Evolutionary conservation across 2,113 vertebrate genomes (phyloP), one percentile per base, ranked within the genome.

Genomic region (Tylochromis polylepis): DNA sequence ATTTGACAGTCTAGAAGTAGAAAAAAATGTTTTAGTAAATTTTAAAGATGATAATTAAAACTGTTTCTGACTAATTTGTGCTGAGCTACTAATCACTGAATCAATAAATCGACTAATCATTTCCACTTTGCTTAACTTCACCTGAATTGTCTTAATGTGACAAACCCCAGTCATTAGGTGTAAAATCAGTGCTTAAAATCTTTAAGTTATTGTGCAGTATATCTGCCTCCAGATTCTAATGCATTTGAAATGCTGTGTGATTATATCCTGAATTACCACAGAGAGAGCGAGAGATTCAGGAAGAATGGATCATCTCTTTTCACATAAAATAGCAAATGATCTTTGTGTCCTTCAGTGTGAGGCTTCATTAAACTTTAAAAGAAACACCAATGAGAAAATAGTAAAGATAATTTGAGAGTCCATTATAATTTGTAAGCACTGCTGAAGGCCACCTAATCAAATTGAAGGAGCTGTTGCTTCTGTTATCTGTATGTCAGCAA

Each of bases 301-400:
- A 11, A 72, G 22, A 65, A 41, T 75, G n/a, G 82, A 18, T 85
- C 11, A 18, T 22, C 43, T 24, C 2, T 62, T 85, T 56, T 75
- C 22, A 81, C 38, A 58, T 29, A 67, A 67, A 79, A 16, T 57
- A 51, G 18, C 11, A 70, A 80, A 83, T 56, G 3, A 36, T 51
- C 16, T 81, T 29, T 6, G 81, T 49, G 38, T 81, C 80, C 62
- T 77, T 56, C 36, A 12, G 46, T 8, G 18, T 1, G 51, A 53
- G 3, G 8, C 6, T 53, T 89, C 75, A 81, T 91, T 78, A 60
- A 83, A 82, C 10, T 79, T 86, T 82, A 60, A 85, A 81, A 85
- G 59, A 83, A 65, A 60, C 60, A 18, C 8, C 20, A 20, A 3
- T 9, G 18, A 85, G 62, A 43, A 60, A 84, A 84, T 22, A 85